Evolutionary conservation across 1,140 invertebrate species (phyloP).

Genomic region (Psix sp.): DNA sequence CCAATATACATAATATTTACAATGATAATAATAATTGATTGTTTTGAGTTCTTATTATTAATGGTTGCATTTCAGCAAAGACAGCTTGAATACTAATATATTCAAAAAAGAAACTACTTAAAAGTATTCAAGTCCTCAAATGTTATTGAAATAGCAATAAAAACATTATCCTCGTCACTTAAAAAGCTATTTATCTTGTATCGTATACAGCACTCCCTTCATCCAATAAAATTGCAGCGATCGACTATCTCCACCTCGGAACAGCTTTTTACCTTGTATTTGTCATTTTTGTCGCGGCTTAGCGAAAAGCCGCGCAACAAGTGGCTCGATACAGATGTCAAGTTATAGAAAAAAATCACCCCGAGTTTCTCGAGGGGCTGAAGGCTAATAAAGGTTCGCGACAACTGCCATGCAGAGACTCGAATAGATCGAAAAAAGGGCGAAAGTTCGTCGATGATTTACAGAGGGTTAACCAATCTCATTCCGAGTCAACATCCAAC

Average conservation of each 20-base stretch:
- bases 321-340: slow-evolving; percentile 65
- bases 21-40: too few species aligned
- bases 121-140: too few species aligned
- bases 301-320: slow-evolving; percentile 58
- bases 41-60: too few species aligned
- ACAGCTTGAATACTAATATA: too few species aligned
- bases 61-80: too few species aligned
- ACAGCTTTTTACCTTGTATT: slow-evolving; percentile 39
- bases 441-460: slow-evolving; percentile 36
- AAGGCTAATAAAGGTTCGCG: slow-evolving; percentile 67
- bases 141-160: too few species aligned
- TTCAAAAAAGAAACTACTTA: too few species aligned
- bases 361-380: slow-evolving; percentile 58
- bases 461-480: slow-evolving; percentile 45
- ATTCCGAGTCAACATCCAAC: too few species aligned
- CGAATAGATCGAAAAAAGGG: slow-evolving; percentile 32
- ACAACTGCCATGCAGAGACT: slow-evolving; percentile 59
- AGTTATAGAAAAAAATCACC: slow-evolving; percentile 70
- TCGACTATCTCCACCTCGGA: slow-evolving; percentile 22
- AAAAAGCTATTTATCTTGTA: too few species aligned
- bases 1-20: too few species aligned
- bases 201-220: too few species aligned
- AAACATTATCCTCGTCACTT: too few species aligned
- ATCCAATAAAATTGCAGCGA: slow-evolving; percentile 34
- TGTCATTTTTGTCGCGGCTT: slow-evolving; percentile 43